Evolutionary conservation across 2,113 vertebrate genomes (phyloP), one percentile per base, ranked within the genome.

Genomic region (Oreochromis niloticus): DNA sequence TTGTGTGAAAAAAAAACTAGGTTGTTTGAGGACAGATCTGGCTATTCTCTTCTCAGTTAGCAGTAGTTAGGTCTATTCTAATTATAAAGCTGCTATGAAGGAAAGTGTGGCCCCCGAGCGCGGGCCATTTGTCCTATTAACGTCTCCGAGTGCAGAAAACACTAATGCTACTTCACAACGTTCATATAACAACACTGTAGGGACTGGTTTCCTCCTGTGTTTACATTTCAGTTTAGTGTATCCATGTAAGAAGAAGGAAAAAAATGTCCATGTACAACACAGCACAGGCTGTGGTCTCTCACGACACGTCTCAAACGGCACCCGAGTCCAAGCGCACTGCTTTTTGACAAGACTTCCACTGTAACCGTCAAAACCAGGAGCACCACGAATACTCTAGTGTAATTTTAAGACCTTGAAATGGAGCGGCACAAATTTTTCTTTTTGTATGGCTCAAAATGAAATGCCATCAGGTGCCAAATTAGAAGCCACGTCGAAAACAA

Each of bases 121-220:
- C 2, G 30, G 83, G 90, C 89, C 87, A 87, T 56, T 84, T 90
- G 92, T 94, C 92, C 78, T 86, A 89, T 85, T 79, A 63, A 91
- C 48, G 27, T 93, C 68, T 92, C 63, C 41, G 19, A 92, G 92
- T 92, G 92, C 90, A 90, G 92, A 36, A 90, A 94, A 92, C 78
- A 86, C 92, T 87, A 91, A 93, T 84, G 85, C 93, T 93, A 94
- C 93, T 92, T 89, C 91, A 95, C 87, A 50, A 94, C 73, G 89
- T 86, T 88, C 88, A 88, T 87, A 84, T 84, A 94, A 92, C 88
- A 90, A 94, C 93, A 94, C 91, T 91, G 85, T 88, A 52, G 80
- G 81, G 83, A 82, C 82, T 78, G 9, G 54, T 24, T 34, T 48
- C 81, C 75, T 82, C 82, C 86, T 50, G 80, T 68, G 81, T 90